These are phyloP conservation scores for Axis porcinus DNA, from an alignment of 2,113 vertebrate species.

Conservation along the genomic window DNA sequence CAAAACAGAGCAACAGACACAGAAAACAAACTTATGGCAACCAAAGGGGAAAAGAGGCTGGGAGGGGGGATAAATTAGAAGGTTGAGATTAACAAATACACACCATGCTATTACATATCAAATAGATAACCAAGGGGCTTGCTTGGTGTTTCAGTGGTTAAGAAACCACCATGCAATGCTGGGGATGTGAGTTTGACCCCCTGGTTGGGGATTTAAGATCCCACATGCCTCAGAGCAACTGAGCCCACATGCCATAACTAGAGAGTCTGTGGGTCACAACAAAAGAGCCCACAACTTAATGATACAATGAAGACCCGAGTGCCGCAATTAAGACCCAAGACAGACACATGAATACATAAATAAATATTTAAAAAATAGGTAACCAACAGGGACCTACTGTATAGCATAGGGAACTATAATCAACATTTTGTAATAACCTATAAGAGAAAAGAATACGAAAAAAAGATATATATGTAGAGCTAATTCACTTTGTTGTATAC, in stretches of 20 bases:
- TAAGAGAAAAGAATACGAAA: background rate
- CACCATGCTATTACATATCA: background rate
- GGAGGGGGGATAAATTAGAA: background rate
- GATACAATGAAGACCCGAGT: background rate
- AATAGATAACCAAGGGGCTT: background rate
- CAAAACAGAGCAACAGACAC: background rate
- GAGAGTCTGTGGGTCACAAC: background rate
- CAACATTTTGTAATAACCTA: background rate
- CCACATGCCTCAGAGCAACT: background rate
- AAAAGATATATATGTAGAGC: background rate
- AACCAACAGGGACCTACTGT: background rate
- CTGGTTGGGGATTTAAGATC: background rate
- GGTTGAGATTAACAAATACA: background rate
- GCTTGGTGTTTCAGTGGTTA: background rate
- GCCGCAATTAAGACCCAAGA: background rate
- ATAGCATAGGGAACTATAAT: background rate
- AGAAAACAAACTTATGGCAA: background rate
- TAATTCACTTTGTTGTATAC: background rate
- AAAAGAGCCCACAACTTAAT: background rate
- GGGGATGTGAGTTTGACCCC: background rate
- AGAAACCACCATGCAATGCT: background rate
- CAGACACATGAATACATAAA: background rate
- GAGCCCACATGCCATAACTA: background rate
- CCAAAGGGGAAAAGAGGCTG: background rate
- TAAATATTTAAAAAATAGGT: background rate